Evolutionary conservation across 2,113 vertebrate species (phyloP), one percentile per base, ranked within the genome.

Genomic region (Tyto alba): DNA sequence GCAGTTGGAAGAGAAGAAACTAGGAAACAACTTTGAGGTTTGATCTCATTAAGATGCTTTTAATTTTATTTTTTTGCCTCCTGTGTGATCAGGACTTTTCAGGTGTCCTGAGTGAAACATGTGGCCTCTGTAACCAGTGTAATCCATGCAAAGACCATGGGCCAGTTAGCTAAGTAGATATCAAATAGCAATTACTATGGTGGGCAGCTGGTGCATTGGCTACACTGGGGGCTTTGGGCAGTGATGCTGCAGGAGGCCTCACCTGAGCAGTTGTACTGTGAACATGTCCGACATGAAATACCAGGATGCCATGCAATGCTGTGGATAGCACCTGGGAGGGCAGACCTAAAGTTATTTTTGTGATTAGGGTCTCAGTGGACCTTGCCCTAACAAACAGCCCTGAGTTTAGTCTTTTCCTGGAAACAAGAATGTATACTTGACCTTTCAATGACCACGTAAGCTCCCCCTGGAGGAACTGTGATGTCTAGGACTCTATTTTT

Each of bases 311-410:
- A 9, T 25, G 17, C 6, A 56, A 9, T 18, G 13, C 18, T 59
- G 29, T 1, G 2, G 23, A 16, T 3, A 6, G 57, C 16, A 43
- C 26, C 7, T 2, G 1, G 14, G 25, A 66, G 17, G 7, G 5
- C 16, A 88, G 53, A 40, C 9, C 5, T 68, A 27, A 78, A 69
- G 20, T 34, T 75, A 8, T 71, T 86, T 77, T 56, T 22, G 6
- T 48, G 10, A 20, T 52, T 48, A 43, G 15, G 2, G 16, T 67
- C 15, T 48, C 16, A 71, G 52, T 40, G 38, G 72, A 45, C 14
- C 21, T 90, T 1, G 0, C 13, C 13, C n/a, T n/a, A n/a, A n/a
- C n/a, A n/a, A n/a, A n/a, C n/a, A n/a, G n/a, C n/a, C n/a, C n/a
- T n/a, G n/a, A n/a, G n/a, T n/a, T n/a, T n/a, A n/a, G n/a, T n/a